Base-by-base conservation (phyloP, 2,797 vertebrate genomes). In the Manis pentadactyla region DNA sequence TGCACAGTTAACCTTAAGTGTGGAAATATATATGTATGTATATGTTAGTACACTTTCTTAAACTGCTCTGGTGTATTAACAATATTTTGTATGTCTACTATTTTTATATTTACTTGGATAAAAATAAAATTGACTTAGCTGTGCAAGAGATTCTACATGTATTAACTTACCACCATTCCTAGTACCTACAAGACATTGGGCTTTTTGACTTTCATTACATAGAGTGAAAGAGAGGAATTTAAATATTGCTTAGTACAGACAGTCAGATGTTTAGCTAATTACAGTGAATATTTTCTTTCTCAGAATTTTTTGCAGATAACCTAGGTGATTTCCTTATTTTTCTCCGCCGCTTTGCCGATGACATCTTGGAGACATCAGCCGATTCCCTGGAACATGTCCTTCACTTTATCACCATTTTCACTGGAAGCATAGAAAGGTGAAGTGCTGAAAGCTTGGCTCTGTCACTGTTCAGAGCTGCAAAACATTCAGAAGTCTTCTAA, bases 271-370 rank as follows among this genome's bases (percentile, higher is more conserved):
- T 74, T 96, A 34, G 13, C 86, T 95, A 73, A 95, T 95, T 86
- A 46, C 34, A 69, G n/a, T 8, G 2, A 59, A 46, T 4, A 6
- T 7, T 46, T 59, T 93, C 23, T 27, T 82, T 95, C 49, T 68
- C 98, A 99, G 99, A 99, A 96, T 99, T 99, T 98, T 99, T 99
- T 98, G 99, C 99, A 0, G 99, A 99, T 97, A 99, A 99, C 97
- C 90, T 99, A 98, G 99, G 99, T 0, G 99, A 99, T 97, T 99
- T 99, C 98, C 99, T 99, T 98, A 99, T 99, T 97, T 99, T 99
- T 98, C 98, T 99, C 94, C 99, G 99, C 34, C 99, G 99, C 75
- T 99, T 99, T 96, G 99, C 99, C 1, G 99, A 99, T 14, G 99
- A 99, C 34, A 98, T 99, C 95, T 98, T 99, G 98, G 99, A 99